phyloP scores from a whole-genome alignment of 2,888 invertebrate species.

The Eilema depressum region DNA sequence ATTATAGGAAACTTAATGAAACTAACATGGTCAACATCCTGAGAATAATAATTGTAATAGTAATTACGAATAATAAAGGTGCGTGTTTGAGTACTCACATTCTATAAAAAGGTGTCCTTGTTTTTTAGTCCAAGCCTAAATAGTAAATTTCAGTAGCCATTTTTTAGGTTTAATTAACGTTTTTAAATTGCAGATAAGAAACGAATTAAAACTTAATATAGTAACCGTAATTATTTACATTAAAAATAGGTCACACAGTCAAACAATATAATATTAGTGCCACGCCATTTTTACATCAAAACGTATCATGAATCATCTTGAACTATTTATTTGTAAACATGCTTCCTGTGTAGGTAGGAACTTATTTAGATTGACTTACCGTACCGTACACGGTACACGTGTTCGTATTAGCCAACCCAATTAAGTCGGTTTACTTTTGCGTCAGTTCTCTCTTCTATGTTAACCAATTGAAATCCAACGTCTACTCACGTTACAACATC shows the following conservation, averaged over 20 bases:
- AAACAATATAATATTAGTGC: background rate
- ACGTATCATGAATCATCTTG: conserved; percentile 6
- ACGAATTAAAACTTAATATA: background rate
- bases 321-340: conserved; percentile 11
- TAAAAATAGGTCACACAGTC: background rate
- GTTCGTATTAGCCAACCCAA: no score
- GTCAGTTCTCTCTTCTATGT: no score
- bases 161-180: background rate
- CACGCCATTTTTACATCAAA: conserved; percentile 3
- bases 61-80: background rate
- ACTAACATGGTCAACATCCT: background rate
- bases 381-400: no score
- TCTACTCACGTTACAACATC: no score
- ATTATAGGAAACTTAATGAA: background rate
- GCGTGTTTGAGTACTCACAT: background rate
- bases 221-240: conserved; percentile 1
- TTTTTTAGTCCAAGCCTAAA: no score
- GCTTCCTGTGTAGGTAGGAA: no score
- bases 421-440: no score
- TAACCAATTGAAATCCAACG: no score
- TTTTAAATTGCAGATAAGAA: background rate
- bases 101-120: background rate
- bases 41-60: background rate
- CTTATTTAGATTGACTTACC: background rate
- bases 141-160: background rate